Conservation (phyloP, 2,888 invertebrate species). For the Muscina levida region DNA sequence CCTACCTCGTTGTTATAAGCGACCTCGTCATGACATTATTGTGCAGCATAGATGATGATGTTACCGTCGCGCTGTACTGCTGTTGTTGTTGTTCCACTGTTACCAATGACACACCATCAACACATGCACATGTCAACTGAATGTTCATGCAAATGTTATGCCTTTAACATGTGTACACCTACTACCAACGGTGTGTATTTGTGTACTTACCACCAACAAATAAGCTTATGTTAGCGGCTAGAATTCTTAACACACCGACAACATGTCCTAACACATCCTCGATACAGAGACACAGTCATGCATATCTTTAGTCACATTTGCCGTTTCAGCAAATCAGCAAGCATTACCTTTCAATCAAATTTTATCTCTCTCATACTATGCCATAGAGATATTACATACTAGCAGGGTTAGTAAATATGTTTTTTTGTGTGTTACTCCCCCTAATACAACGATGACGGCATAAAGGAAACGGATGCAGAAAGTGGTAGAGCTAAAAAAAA, state of each 20-base stretch:
- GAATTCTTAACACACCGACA: constrained; percentile 21
- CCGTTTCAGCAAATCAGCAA: constrained; percentile 10
- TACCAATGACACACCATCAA: no score
- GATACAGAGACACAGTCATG: not conserved
- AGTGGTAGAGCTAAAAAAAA: no score
- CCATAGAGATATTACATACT: no score
- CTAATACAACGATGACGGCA: no score
- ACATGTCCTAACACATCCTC: not conserved
- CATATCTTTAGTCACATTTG: not conserved
- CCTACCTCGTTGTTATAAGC: not conserved
- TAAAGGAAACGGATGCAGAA: no score
- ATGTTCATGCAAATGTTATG: constrained; percentile 11
- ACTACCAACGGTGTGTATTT: not conserved
- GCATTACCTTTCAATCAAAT: constrained; percentile 3
- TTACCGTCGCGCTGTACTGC: not conserved
- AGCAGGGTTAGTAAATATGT: no score
- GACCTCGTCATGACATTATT: not conserved
- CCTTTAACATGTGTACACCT: not conserved
- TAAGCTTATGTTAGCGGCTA: constrained; percentile 33
- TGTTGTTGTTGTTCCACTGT: not conserved
- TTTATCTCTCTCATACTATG: no score
- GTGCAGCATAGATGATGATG: not conserved
- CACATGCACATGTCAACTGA: not conserved
- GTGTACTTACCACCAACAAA: constrained; percentile 7
- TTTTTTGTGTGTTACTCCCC: no score